Conservation (phyloP, 2,888 invertebrate genomes). For the Melanargia galathea region DNA sequence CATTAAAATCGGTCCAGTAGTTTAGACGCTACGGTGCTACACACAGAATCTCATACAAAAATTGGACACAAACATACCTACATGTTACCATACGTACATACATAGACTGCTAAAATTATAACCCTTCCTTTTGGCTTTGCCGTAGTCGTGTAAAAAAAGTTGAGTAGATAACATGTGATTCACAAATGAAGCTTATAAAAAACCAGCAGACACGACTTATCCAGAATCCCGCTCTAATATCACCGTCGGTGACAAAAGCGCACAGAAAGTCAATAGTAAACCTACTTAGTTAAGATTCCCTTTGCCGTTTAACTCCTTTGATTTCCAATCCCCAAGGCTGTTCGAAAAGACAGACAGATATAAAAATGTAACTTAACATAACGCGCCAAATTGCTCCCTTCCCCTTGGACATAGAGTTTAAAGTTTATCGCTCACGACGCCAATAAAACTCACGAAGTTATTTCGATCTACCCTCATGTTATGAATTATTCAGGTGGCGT, state of each 20-base stretch:
- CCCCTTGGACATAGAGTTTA: conserved; percentile 55
- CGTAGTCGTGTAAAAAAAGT: too few species aligned
- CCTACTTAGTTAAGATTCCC: conserved; percentile 49
- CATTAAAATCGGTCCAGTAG: too few species aligned
- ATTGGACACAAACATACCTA: too few species aligned
- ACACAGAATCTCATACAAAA: too few species aligned
- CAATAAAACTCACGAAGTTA: conserved; percentile 57
- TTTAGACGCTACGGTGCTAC: too few species aligned
- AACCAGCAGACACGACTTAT: neutral
- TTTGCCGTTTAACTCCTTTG: conserved; percentile 53
- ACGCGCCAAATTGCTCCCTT: conserved; percentile 49
- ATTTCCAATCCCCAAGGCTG: conserved; percentile 56
- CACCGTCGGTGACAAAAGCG: conserved; percentile 37
- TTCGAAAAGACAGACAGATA: conserved; percentile 44
- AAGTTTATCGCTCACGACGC: conserved; percentile 50
- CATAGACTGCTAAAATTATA: too few species aligned
- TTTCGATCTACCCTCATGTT: conserved; percentile 69
- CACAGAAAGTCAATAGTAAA: conserved; percentile 53
- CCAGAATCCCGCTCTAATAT: conserved; percentile 17
- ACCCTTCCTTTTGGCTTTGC: too few species aligned
- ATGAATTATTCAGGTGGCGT: conserved; percentile 79
- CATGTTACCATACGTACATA: too few species aligned
- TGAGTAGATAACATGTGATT: neutral
- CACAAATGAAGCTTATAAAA: neutral
- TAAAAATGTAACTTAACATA: conserved; percentile 46